Base-by-base conservation (phyloP, 2,888 invertebrate genomes). In the Catocala sponsa region DNA sequence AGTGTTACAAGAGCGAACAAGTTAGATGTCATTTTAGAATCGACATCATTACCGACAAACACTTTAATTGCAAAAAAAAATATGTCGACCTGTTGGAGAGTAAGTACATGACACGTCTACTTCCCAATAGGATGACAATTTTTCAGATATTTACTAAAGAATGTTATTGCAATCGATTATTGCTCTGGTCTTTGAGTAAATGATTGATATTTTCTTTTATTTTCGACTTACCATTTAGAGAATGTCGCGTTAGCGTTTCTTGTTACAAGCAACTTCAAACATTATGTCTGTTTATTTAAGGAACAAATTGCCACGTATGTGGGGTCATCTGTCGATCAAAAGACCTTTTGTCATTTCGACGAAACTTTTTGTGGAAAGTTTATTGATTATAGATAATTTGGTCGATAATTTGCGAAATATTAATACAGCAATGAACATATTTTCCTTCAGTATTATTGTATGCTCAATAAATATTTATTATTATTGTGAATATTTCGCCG, bases 381-480 rank as follows among this genome's bases (percentile, higher is more conserved):
- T 73, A 70, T 73, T 70, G 67, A 73, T 72, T 67, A 70, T 68
- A 55, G 62, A 67, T 70, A 73, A 73, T 57, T 67, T 67, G 42
- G 62, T 55, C 64, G 62, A 70, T 68, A 63, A 61, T 48, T 63
- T 47, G 35, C 71, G 62, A 70, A 44, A 50, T 49, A 56, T 56
- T 48, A 49, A 56, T 46, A 46, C 46, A n/a, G 42, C 7, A 42
- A 49, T 12, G 6, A 33, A 42, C 12, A 33, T 55, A 32, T 48
- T 55, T 55, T 12, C 1, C 9, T 0, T 55, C 33, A 7, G 5
- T 15, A 35, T 55, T 55, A 38, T 15, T 38, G 25, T 44, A 33
- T 33, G 9, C 49, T 32, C 11, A 48, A 49, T 49, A 33, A 49
- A 56, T 33, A 33, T 42, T 49, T 12, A 49, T 49, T 48, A 48